Base-by-base conservation (phyloP, 2,888 invertebrate species). In the Myopa tessellatipennis region DNA sequence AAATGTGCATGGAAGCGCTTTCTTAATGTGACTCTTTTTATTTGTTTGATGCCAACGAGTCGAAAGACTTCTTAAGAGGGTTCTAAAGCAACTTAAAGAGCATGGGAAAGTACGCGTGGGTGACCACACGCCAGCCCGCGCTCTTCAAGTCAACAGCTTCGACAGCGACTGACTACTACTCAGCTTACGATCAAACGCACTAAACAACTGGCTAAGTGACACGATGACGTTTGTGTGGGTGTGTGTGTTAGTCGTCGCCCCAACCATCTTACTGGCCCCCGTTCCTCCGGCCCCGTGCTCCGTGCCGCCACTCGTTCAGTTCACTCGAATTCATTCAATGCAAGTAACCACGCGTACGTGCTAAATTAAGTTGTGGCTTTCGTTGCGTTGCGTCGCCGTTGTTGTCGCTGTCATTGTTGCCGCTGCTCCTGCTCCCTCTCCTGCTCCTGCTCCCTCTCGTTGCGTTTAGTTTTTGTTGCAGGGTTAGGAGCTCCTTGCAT, bases 401-500 rank as follows among this genome's bases (percentile, higher is more conserved):
- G 55, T 68, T 38, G 58, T 67, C 55, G 63, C 26, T 58, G 55
- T 40, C 52, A 38, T 52, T 18, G 61, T 61, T 34, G 63, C 18
- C 36, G 63, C 6, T 68, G 68, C 45, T 68, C 16, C 18, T 68
- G 50, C 45, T 3, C 45, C 45, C 45, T 8, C 45, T 45, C 10
- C 3, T 6, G 4, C 36, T 26, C 26, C 45, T 69, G 4, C 40
- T 18, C 1, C 34, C n/a, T 50, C n/a, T 26, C 38, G 18, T 40
- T 68, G 10, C 18, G 18, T 50, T 52, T 69, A 8, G 18, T 52
- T 12, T 69, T 26, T 34, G 18, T 16, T 45, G 61, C 61, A 16
- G 68, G 72, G 77, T 69, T 80, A 72, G 67, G 74, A 52, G 71
- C 78, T 73, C 70, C 68, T 77, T 77, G 75, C 77, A 77, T 77